Evolutionary conservation across 2,888 invertebrate genomes (phyloP).

Genomic region (Mesochorus sp.): DNA sequence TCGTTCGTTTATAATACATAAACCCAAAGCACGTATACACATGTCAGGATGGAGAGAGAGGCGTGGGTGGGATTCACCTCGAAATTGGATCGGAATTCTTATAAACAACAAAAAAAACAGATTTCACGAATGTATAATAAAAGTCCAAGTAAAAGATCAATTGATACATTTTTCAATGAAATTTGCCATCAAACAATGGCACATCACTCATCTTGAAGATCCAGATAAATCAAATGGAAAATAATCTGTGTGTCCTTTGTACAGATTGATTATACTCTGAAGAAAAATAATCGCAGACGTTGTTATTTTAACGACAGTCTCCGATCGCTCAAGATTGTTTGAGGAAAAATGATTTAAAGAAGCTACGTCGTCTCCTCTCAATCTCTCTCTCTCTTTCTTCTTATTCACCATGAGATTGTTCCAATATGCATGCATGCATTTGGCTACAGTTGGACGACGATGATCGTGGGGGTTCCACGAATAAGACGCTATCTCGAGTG

Average conservation of each 20-base stretch:
- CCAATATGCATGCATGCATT: conserved; percentile 45
- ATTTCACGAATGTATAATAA: too few relatives aligned
- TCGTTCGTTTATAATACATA: background rate
- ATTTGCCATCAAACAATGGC: too few relatives aligned
- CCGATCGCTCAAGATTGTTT: conserved; percentile 48
- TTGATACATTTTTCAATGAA: too few relatives aligned
- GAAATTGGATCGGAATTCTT: conserved; percentile 24
- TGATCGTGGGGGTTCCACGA: conserved; percentile 62
- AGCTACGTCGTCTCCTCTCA: too few relatives aligned
- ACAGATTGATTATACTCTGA: conserved; percentile 22
- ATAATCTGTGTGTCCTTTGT: background rate
- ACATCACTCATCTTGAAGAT: too few relatives aligned
- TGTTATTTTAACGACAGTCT: conserved; percentile 41
- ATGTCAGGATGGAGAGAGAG: background rate
- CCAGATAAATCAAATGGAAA: background rate
- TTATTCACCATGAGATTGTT: conserved; percentile 13
- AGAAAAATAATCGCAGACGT: background rate
- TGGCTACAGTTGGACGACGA: conserved; percentile 13
- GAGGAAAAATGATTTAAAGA: conserved; percentile 50
- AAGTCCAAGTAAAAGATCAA: background rate
- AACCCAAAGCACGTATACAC: background rate
- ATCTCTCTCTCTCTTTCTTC: conserved; percentile 15
- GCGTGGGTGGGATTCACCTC: conserved; percentile 53
- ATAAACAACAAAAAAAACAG: background rate
- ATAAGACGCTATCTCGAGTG: conserved; percentile 61